phyloP scores from a whole-genome alignment of 2,888 invertebrate species.

The Callyntrura sp. region DNA sequence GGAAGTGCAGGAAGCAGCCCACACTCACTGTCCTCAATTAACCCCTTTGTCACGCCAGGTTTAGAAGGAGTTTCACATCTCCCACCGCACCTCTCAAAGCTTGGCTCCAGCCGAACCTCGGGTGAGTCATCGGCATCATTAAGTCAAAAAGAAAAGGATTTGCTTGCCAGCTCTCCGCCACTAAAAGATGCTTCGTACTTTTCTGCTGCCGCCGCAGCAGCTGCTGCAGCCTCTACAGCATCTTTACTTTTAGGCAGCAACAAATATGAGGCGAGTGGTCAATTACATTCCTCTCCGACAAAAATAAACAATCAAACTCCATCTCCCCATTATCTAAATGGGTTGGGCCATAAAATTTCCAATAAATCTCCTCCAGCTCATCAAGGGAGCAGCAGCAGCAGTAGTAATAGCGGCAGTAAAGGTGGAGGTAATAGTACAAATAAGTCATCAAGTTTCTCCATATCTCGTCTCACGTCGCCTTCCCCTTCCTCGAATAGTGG shows the following conservation, averaged over 20 bases:
- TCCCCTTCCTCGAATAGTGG: constrained; percentile 83
- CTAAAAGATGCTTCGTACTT: constrained; percentile 73
- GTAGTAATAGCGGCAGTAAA: constrained; percentile 64
- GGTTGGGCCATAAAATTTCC: constrained; percentile 74
- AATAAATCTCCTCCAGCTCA: constrained; percentile 76
- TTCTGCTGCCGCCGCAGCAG: constrained; percentile 73
- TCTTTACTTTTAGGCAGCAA: constrained; percentile 65
- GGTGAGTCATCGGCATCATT: constrained; percentile 67
- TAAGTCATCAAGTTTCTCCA: constrained; percentile 83
- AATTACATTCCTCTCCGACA: constrained; percentile 63
- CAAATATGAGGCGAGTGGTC: constrained; percentile 50
- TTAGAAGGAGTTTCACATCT: constrained; percentile 70
- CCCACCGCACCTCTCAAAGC: constrained; percentile 74
- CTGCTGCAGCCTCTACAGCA: constrained; percentile 77
- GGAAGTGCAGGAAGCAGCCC: constrained; percentile 78
- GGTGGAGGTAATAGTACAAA: constrained; percentile 77
- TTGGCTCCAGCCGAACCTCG: constrained; percentile 43
- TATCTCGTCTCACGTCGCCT: constrained; percentile 84
- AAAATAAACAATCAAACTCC: constrained; percentile 75
- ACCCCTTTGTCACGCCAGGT: constrained; percentile 76
- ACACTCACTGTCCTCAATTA: constrained; percentile 77
- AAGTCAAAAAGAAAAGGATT: constrained; percentile 75
- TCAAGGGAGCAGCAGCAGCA: constrained; percentile 34
- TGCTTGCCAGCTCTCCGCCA: constrained; percentile 71
- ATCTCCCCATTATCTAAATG: constrained; percentile 77